Base-by-base conservation (phyloP, 2,797 vertebrate species). In the Valencia hispanica region DNA sequence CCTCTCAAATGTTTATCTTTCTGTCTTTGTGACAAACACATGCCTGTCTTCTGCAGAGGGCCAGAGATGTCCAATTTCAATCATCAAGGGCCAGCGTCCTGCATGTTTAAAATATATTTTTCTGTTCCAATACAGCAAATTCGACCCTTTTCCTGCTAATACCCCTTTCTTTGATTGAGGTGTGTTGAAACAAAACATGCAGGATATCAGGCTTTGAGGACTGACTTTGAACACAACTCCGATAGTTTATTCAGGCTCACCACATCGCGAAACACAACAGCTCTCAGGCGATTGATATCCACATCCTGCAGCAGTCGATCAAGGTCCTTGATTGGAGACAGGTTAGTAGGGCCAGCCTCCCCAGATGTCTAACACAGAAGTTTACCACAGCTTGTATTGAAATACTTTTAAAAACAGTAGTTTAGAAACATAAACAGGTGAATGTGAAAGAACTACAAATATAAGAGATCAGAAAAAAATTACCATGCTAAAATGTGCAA, bases 251-350 rank as follows among this genome's bases (percentile, higher is more conserved):
- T 1, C 10, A 9, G 50, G 83, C 97, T 97, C 87, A 99, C 98
- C 96, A 99, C 97, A 77, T 99, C 98, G 82, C 98, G 96, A 90
- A 99, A 99, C 86, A 99, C 98, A 68, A 99, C 98, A 8, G 98
- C 98, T 59, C 98, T 95, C 3, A 99, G 95, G 36, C 98, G 97
- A 93, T 98, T 99, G 87, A 99, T 99, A 85, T 99, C 98, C 81
- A 99, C 97, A 78, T 99, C 98, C 92, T 99, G 98, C 91, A 99
- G 96, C 84, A 99, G 97, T 75, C 97, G 94, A 86, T 99, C 98
- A 0, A 97, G 97, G 89, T 99, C 97, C 93, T 97, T 97, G 89
- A 97, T 77, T 96, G 88, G 96, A 89, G 97, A 99, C 86, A 97
- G 93, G 89, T 97, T 97, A 88, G 96, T 93, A 84, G 96, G 95